A percentile compares a stretch with the other conserved stretches of the same genome.
Evolutionary conservation across 2,113 vertebrate species (phyloP).

Genomic region (Corythoichthys haematopterus): DNA sequence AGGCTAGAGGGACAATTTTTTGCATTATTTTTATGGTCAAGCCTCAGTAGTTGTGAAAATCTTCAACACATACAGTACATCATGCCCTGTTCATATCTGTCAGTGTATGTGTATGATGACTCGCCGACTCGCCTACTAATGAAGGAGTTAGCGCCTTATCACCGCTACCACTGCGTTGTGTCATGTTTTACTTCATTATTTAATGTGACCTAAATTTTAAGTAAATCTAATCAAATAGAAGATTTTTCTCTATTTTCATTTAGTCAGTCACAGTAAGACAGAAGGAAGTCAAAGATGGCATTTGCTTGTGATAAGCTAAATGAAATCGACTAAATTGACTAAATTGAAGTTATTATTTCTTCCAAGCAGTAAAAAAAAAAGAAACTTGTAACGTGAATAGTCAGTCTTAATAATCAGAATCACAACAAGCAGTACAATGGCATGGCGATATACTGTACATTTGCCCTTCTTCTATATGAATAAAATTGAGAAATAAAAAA

Average conservation of each 20-base stretch:
- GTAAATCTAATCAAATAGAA: not conserved
- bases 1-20: not conserved
- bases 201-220: not conserved
- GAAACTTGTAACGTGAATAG: not conserved
- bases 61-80: not conserved
- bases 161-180: not conserved
- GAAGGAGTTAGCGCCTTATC: not conserved
- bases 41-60: not conserved
- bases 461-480: no score
- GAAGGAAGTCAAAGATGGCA: not conserved
- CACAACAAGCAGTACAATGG: not conserved
- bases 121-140: not conserved
- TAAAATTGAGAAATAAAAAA: no score
- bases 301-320: not conserved
- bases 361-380: not conserved
- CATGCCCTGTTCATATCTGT: not conserved
- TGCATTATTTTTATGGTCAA: not conserved
- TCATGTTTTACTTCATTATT: not conserved
- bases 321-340: not conserved
- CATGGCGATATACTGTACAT: no score
- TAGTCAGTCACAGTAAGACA: not conserved
- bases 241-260: not conserved
- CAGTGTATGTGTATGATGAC: not conserved
- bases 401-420: not conserved
- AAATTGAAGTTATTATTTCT: not conserved